Evolutionary conservation across 2,113 vertebrate genomes (phyloP), one percentile per base, ranked within the genome.

Genomic region (Percopsis transmontana): DNA sequence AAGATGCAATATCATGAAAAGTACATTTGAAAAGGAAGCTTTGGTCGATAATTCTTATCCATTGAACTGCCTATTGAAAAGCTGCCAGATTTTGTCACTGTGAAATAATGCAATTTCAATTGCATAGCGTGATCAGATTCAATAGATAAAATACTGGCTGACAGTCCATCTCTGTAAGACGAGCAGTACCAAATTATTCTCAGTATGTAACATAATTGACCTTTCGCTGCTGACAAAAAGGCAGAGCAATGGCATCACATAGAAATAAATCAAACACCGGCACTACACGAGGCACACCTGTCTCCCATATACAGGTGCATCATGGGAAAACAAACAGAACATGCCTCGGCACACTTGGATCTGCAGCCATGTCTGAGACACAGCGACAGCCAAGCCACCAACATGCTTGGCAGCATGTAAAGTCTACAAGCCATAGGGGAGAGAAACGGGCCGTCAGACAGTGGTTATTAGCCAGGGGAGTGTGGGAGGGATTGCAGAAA

Each of bases 401-500:
- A 63, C 69, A 68, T 73, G 82, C 78, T 85, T 80, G 80, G 75
- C 80, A 78, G 61, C 68, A 68, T 10, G 56, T 86, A 77, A 82
- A 66, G 78, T 81, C 82, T 78, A 63, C 62, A 77, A 16, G 64
- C 75, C 72, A 62, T 62, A 57, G 79, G 76, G 80, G 70, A 80
- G 70, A 65, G 70, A 64, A 66, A 73, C 2, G 70, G 80, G 77
- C 81, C 67, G 3, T 59, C 65, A 53, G 81, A 86, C 82, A 79
- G 81, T 75, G 54, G 62, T 86, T 86, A 86, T 89, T 87, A 87
- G 85, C 82, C 79, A 59, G 62, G 86, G 81, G 84, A 85, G 63
- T 62, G 82, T 85, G 87, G 88, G 84, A 81, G 77, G 84, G 81
- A 82, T 67, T 70, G 69, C 58, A 78, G 70, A 89, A 88, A 88